These are phyloP conservation scores for Lasioglossum calceatum DNA, from an alignment of 2,888 invertebrate genomes.

Conservation along the genomic window DNA sequence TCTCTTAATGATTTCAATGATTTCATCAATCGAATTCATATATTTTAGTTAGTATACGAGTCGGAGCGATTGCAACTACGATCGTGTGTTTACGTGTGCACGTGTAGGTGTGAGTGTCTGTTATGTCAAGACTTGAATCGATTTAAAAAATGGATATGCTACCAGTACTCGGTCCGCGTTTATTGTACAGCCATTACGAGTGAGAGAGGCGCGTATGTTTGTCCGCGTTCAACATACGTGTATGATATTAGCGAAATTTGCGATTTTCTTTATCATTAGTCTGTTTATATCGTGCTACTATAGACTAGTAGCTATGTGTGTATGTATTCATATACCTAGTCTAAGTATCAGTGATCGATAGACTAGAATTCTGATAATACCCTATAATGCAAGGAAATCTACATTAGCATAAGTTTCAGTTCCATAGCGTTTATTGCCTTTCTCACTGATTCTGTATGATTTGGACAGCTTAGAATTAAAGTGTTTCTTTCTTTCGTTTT, in stretches of 20 bases:
- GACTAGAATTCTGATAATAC: constrained; percentile 74
- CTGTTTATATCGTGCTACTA: constrained; percentile 68
- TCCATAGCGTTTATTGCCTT: constrained; percentile 78
- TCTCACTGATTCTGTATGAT: constrained; percentile 78
- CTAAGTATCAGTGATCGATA: constrained; percentile 75
- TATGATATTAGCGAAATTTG: constrained; percentile 59
- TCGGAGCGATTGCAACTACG: constrained; percentile 62
- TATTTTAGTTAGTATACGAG: constrained; percentile 32
- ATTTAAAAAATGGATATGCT: constrained; percentile 77
- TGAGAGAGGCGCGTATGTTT: constrained; percentile 54
- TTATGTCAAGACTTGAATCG: constrained; percentile 57
- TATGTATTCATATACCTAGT: constrained; percentile 70
- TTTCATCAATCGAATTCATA: constrained; percentile 34
- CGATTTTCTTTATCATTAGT: constrained; percentile 60
- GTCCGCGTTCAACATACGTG: constrained; percentile 45
- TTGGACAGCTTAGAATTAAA: constrained; percentile 76
- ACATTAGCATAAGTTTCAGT: constrained; percentile 75
- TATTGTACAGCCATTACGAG: constrained; percentile 76
- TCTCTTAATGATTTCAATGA: constrained; percentile 7
- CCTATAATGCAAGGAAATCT: constrained; percentile 76
- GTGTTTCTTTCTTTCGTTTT: constrained; percentile 28
- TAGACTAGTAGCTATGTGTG: constrained; percentile 71
- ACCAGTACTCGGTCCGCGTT: constrained; percentile 73
- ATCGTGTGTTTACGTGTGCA: constrained; percentile 39
- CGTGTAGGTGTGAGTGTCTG: constrained; percentile 24